Base-by-base conservation (phyloP, 2,113 vertebrate species). In the Trichomycterus rosablanca region DNA sequence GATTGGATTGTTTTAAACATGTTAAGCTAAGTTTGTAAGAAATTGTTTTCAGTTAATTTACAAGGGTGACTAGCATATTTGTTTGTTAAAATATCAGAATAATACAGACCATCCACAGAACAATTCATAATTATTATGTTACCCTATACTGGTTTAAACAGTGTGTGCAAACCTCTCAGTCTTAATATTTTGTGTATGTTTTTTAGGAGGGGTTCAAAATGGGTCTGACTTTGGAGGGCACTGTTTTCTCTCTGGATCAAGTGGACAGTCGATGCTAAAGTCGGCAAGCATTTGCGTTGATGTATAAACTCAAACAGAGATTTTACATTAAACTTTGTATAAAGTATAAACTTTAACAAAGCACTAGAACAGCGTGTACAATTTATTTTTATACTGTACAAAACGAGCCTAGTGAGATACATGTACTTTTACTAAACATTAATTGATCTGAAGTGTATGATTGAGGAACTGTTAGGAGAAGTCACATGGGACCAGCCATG, bases 171-270 rank as follows among this genome's bases (percentile, higher is more conserved):
- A n/a, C n/a, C n/a, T n/a, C n/a, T n/a, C n/a, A n/a, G n/a, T n/a
- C n/a, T n/a, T n/a, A n/a, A n/a, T n/a, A n/a, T n/a, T n/a, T n/a
- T n/a, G n/a, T n/a, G 26, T 30, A 4, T 30, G 26, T 30, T 30
- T 60, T 83, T 16, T 80, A 93, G 91, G 91, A 92, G 90, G 91
- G 91, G 91, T 92, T 93, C 91, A 91, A 92, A 92, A 91, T 93
- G 91, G 91, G 91, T 92, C 81, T 93, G 78, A 93, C 90, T 66
- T 76, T 93, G 28, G 90, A 92, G 86, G 90, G 89, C 74, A 88
- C 90, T 10, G 85, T 89, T 3, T 92, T 93, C 81, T 86, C 86
- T 74, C 80, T 89, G 53, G 90, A 92, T 67, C 89, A 87, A 5
- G 70, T 89, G 74, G 90, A 92, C 75, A 89, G 88, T 74, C 87